Evolutionary conservation across 2,113 vertebrate genomes (phyloP), one percentile per base, ranked within the genome.

Genomic region (Archilochus colubris): DNA sequence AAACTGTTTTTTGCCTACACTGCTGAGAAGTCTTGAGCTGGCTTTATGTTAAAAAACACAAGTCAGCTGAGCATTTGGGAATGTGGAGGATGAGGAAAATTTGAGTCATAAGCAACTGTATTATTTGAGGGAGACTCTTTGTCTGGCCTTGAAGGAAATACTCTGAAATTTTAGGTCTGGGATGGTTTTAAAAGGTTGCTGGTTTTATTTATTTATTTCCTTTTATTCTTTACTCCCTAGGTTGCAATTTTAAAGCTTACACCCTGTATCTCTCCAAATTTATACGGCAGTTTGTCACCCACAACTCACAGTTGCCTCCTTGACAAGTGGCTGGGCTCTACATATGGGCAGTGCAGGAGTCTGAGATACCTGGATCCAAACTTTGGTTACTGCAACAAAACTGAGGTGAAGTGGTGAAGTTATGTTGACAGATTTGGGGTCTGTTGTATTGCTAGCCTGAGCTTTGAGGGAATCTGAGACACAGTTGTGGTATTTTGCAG

Each of bases 401-500:
- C n/a, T 6, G 66, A 94, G 64, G 69, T 68, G 44, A 83, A 93
- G n/a, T 21, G 64, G 69, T 68, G 44, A 83, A 93, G n/a, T 21
- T 53, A 5, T 72, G 80, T 23, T 70, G 61, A 33, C 38, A 84
- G 50, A 64, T 68, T 75, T 62, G 63, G 83, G 51, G 51, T 69
- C 70, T 94, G 44, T n/a, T 93, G 21, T 73, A 66, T 82, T 81
- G 27, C 28, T 84, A 3, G 69, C 44, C 66, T 48, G 70, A 91
- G 58, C 51, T 91, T 73, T 69, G 82, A 0, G 6, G 94, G 59
- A 87, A 80, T 38, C 43, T 5, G 21, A 92, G 87, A 85, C 43
- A 48, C 22, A 62, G 23, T 8, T 80, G 84, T 82, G 84, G 91
- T 78, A 55, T 89, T 96, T 96, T 69, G 66, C 24, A 87, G 44